Conservation (phyloP, 2,113 vertebrate genomes). For the Phyllostomus discolor region DNA sequence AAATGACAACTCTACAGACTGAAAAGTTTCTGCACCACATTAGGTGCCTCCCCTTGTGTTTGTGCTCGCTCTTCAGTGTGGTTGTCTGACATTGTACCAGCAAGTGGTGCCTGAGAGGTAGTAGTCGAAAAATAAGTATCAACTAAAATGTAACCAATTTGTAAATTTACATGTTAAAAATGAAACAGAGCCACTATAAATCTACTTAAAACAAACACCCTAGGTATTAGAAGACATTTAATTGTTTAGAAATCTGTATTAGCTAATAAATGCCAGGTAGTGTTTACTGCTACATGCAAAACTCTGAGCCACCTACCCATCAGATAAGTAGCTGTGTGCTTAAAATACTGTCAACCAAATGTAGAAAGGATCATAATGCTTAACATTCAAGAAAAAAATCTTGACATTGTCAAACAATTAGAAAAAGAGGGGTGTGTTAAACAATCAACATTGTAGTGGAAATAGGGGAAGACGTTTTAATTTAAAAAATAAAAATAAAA, state of each 20-base stretch:
- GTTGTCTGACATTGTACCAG: neutral
- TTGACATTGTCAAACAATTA: neutral
- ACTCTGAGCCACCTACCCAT: neutral
- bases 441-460: neutral
- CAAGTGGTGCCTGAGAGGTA: neutral
- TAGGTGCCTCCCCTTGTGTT: neutral
- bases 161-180: neutral
- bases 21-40: neutral
- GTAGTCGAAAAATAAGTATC: slow-evolving; percentile 22
- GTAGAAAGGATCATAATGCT: neutral
- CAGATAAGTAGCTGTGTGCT: neutral
- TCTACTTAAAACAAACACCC: neutral
- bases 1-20: neutral
- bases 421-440: neutral
- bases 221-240: slow-evolving; percentile 1
- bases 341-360: neutral
- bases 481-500: neutral
- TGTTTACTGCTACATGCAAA: neutral
- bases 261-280: neutral
- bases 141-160: neutral
- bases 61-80: neutral
- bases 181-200: slow-evolving; percentile 24
- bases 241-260: neutral
- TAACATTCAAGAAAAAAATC: neutral
- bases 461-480: slow-evolving; percentile 7